phyloP scores from a whole-genome alignment of 1,140 invertebrate species.

The Lordiphosa clarofinis region DNA sequence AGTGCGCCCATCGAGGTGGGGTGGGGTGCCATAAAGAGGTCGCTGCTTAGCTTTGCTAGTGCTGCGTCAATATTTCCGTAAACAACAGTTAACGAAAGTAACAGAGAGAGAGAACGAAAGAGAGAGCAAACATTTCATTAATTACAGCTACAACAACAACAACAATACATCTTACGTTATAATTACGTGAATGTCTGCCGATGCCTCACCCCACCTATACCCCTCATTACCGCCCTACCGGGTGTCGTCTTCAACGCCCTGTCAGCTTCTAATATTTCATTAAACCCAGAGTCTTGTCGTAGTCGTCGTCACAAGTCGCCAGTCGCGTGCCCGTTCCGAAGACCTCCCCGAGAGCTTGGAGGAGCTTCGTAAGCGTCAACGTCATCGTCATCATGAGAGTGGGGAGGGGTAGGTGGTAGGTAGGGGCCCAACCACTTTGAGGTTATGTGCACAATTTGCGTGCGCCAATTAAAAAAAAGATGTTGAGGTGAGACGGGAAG shows the following conservation, averaged over 20 bases:
- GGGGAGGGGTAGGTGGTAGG: constrained; percentile 1
- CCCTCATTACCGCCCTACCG: constrained; percentile 12
- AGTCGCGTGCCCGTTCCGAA: constrained; percentile 57
- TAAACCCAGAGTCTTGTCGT: constrained; percentile 37
- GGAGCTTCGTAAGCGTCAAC: constrained; percentile 31
- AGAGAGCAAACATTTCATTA: constrained; percentile 35
- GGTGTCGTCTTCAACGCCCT: constrained; percentile 55
- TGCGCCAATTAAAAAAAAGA: constrained; percentile 64
- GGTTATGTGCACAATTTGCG: constrained; percentile 73
- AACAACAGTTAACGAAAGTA: constrained; percentile 32
- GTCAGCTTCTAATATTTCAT: constrained; percentile 74
- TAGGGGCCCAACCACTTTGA: constrained; percentile 43
- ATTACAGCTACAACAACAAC: constrained; percentile 23
- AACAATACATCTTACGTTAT: constrained; percentile 59
- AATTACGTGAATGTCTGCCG: constrained; percentile 43
- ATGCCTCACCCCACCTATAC: neutral
- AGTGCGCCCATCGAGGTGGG: constrained; percentile 35
- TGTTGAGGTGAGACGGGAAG: neutral
- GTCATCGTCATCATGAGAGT: constrained; percentile 27
- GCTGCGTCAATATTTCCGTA: constrained; percentile 69
- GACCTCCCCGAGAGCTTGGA: constrained; percentile 28
- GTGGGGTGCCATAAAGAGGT: constrained; percentile 57
- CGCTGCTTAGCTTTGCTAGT: constrained; percentile 62
- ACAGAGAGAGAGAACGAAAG: neutral
- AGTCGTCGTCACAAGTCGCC: constrained; percentile 36